These are phyloP conservation scores for Heliconius eleuchia DNA, from an alignment of 1,140 invertebrate species.

Conservation along the genomic window DNA sequence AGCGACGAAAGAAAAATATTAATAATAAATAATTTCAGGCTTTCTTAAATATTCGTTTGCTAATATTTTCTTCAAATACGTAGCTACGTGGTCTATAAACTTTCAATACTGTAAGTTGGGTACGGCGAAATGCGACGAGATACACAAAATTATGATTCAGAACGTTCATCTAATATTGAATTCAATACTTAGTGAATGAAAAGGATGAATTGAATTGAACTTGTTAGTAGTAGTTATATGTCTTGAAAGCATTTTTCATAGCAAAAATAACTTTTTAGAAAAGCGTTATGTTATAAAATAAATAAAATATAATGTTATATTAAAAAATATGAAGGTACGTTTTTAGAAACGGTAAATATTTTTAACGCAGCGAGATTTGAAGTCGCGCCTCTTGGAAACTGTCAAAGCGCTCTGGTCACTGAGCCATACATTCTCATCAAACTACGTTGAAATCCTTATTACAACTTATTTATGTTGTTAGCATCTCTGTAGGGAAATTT, in stretches of 20 bases:
- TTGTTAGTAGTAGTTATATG: background rate
- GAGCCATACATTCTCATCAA: no score
- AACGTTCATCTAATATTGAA: background rate
- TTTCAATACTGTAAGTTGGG: background rate
- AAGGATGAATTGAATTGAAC: background rate
- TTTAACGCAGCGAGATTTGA: no score
- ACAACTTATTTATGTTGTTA: no score
- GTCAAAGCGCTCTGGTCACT: no score
- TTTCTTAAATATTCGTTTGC: background rate
- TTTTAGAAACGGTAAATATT: no score
- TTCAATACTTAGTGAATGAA: background rate
- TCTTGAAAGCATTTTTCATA: background rate
- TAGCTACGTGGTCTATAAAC: background rate
- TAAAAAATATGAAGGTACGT: no score
- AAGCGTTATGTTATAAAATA: no score
- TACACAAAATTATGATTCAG: conserved; percentile 17
- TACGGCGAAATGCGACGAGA: background rate
- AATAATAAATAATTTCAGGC: no score
- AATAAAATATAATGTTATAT: no score
- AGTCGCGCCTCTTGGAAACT: no score
- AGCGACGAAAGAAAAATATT: background rate
- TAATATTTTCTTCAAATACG: background rate
- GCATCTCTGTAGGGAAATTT: no score
- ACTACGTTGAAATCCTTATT: no score
- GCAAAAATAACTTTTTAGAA: background rate